Base-by-base conservation (phyloP, 1,140 invertebrate genomes). In the Bombus haemorrhoidalis region DNA sequence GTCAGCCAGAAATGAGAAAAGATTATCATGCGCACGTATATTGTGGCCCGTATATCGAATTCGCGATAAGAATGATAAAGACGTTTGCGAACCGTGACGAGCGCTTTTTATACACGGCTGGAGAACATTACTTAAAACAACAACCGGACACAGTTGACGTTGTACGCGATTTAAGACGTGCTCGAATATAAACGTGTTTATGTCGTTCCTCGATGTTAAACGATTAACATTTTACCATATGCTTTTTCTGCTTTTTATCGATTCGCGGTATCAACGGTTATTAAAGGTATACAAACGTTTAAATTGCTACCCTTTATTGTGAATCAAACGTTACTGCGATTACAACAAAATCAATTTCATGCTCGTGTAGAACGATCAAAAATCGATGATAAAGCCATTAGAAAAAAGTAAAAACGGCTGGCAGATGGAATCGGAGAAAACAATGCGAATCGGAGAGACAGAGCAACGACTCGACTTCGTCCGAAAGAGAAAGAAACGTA, bases 401-500 rank as follows among this genome's bases (percentile, higher is more conserved):
- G 62, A 41, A 32, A 41, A 47, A 39, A 71, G 13, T 8, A 59
- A 32, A 66, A 83, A 53, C 10, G 22, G 12, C 13, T 18, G 12
- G 66, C 25, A 72, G 53, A 47, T 72, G n/a, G 37, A 59, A 39
- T 34, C 69, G n/a, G 15, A 37, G 68, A 47, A 64, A 77, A 84
- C 66, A 84, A 84, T 84, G 82, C 1, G 9, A 43, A 71, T 71
- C 12, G n/a, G 47, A 59, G 47, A 34, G 13, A 68, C 22, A 47
- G 62, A 77, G 57, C 34, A 13, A 28, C 15, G 28, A 32, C 39
- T 79, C 37, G 47, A 8, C 22, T 53, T 41, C 32, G 82, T 68
- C 22, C 3, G 25, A 80, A 39, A 39, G 66, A 59, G 83, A 80
- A 80, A 62, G 83, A 72, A 72, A 47, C 76, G 66, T 72, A 80